Evolutionary conservation across 1,140 invertebrate species (phyloP).

Genomic region (Zaprionus inermis): DNA sequence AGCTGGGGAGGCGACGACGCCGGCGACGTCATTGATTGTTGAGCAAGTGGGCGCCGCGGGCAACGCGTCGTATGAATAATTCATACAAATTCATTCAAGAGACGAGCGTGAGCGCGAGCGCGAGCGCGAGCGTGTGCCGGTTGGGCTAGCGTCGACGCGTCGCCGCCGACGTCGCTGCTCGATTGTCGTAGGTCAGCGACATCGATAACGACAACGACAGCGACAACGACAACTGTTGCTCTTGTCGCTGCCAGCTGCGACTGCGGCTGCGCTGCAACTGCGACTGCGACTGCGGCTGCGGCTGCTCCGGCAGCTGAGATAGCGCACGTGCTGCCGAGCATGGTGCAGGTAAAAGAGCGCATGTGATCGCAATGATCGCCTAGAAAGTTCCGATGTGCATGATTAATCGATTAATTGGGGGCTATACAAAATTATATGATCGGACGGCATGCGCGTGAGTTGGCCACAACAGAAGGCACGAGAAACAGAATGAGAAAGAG

Average conservation of each 20-base stretch:
- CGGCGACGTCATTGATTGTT: slow-evolving; percentile 43
- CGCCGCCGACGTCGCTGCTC: too few relatives aligned
- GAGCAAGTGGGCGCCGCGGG: slow-evolving; percentile 20
- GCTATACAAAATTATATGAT: background rate
- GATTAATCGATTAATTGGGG: background rate
- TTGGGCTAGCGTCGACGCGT: slow-evolving; percentile 8
- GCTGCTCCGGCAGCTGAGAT: slow-evolving; percentile 9
- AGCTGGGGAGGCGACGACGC: slow-evolving; percentile 26
- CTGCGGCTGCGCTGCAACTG: background rate
- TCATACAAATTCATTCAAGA: slow-evolving; percentile 60
- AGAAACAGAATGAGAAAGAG: background rate
- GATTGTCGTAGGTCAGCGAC: slow-evolving; percentile 75
- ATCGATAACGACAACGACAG: slow-evolving; percentile 52
- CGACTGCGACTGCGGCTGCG: slow-evolving; percentile 1
- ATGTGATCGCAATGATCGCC: background rate
- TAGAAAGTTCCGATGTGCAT: slow-evolving; percentile 21
- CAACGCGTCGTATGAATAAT: slow-evolving; percentile 65
- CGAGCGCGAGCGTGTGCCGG: background rate
- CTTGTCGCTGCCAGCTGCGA: background rate
- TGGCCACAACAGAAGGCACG: too few relatives aligned
- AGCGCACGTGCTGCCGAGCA: slow-evolving; percentile 32
- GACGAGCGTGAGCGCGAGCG: background rate
- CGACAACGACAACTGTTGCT: slow-evolving; percentile 34
- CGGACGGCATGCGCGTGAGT: background rate
- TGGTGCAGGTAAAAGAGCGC: background rate